Evolutionary conservation across 2,888 invertebrate species (phyloP).

Genomic region (Kryphioiulus occultus): DNA sequence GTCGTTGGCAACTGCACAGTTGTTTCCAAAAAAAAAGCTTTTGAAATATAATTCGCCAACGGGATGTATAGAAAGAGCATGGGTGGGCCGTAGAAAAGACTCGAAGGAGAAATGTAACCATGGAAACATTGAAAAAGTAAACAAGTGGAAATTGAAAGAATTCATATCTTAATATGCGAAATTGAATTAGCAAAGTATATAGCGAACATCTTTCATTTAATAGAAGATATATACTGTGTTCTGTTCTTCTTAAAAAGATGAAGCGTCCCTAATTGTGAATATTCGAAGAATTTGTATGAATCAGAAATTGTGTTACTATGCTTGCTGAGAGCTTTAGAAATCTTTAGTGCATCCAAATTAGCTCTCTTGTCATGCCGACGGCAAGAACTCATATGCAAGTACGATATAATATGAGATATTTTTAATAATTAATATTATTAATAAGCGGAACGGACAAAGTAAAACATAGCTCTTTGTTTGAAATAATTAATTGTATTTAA

Average conservation of each 20-base stretch:
- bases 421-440: background rate
- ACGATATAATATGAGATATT: background rate
- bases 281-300: constrained; percentile 6
- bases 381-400: background rate
- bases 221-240: background rate
- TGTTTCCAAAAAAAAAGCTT: background rate
- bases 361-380: constrained; percentile 1
- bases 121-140: constrained; percentile 22
- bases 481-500: no score
- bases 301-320: background rate
- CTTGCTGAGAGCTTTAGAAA: background rate
- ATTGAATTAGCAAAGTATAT: constrained; percentile 12
- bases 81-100: background rate
- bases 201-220: background rate
- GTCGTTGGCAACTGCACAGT: background rate
- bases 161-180: constrained; percentile 20
- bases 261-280: constrained; percentile 17
- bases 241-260: background rate
- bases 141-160: constrained; percentile 15
- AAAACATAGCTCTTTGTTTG: background rate
- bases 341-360: background rate
- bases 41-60: background rate
- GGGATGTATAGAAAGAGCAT: background rate
- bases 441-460: background rate
- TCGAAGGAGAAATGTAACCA: background rate